Evolutionary conservation across 2,888 invertebrate genomes (phyloP), one percentile per base, ranked within the genome.

Genomic region (Neoascia interrupta): DNA sequence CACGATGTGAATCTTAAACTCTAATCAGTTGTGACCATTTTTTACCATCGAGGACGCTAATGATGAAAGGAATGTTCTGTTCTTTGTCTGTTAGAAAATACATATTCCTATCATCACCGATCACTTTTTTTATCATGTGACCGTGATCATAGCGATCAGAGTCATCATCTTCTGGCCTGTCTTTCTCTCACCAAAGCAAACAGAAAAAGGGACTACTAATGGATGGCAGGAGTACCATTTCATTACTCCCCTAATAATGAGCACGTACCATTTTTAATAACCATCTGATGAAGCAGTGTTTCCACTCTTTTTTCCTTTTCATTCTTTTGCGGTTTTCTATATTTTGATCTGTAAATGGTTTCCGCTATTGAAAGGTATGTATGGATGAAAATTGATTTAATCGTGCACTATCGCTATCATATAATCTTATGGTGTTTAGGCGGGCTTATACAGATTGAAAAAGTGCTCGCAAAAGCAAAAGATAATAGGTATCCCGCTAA

Each of bases 171-270:
- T 37, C 18, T 36, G 54, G 63, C 51, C 47, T 58, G 47, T 72
- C 60, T 63, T 69, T 49, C 51, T 23, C 58, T 41, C 26, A 68
- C 43, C 53, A 66, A 39, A 19, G 21, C 36, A 16, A n/a, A n/a
- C n/a, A n/a, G n/a, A n/a, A n/a, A n/a, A n/a, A n/a, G n/a, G n/a
- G n/a, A n/a, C 41, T 34, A 19, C 45, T 76, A 76, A 72, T 76
- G 64, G 72, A 64, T n/a, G n/a, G n/a, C 72, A 60, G 53, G 64
- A 64, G 64, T 47, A 53, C 64, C 72, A 72, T 76, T 76, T 76
- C 76, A 76, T 64, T 72, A 72, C 72, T 72, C 66, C 58, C 58
- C 68, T 73, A 68, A 73, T 68, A 58, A 73, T 60, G 51, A 49
- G 28, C 19, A 16, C 41, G 53, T 45, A 73, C 43, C 51, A 51